These are phyloP conservation scores for Andrena dorsata DNA, from an alignment of 2,888 invertebrate species.

Conservation along the genomic window DNA sequence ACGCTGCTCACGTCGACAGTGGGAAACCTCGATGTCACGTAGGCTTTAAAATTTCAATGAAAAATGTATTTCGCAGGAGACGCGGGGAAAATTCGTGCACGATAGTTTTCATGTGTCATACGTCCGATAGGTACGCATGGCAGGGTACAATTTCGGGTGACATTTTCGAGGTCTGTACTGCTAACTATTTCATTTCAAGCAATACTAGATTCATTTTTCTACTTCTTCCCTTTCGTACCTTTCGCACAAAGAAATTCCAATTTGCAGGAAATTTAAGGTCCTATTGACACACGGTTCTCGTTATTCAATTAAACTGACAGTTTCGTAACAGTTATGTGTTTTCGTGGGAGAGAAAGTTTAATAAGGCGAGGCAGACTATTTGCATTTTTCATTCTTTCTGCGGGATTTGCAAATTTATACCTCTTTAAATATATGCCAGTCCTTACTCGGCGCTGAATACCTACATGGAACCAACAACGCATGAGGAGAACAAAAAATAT, in stretches of 20 bases:
- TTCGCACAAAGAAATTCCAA: background rate
- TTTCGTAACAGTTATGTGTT: too few relatives aligned
- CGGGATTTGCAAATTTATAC: too few relatives aligned
- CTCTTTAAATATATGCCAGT: too few relatives aligned
- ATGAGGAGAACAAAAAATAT: too few relatives aligned
- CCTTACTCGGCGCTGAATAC: too few relatives aligned
- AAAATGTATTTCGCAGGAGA: conserved; percentile 19
- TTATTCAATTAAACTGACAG: too few relatives aligned
- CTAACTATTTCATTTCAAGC: background rate
- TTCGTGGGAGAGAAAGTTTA: too few relatives aligned
- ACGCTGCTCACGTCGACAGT: conserved; percentile 91
- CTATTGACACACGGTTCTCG: too few relatives aligned
- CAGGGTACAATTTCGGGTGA: background rate
- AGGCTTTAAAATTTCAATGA: conserved; percentile 84
- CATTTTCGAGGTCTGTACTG: background rate
- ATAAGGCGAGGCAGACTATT: too few relatives aligned
- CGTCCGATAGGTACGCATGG: background rate
- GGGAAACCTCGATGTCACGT: conserved; percentile 91
- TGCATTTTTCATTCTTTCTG: too few relatives aligned
- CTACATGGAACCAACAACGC: too few relatives aligned
- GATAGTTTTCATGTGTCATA: background rate
- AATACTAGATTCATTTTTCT: background rate
- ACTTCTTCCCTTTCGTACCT: background rate
- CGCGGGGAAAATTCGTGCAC: conserved; percentile 1
- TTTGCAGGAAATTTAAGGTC: too few relatives aligned